Evolutionary conservation across 1,140 invertebrate species (phyloP).

Genomic region (Ostrea edulis): DNA sequence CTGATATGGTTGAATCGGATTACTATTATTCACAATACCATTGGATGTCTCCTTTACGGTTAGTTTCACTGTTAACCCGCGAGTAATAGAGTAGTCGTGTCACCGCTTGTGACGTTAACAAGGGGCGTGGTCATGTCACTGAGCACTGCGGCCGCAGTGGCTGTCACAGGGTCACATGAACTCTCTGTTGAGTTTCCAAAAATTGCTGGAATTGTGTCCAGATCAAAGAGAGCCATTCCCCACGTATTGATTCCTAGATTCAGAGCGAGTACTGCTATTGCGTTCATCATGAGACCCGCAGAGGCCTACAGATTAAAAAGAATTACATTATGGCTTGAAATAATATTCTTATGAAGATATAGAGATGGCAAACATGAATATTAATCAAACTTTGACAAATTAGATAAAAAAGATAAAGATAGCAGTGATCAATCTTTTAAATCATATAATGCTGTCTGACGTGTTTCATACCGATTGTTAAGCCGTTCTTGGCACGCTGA

Average conservation of each 20-base stretch:
- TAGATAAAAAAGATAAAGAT: neutral
- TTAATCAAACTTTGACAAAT: neutral
- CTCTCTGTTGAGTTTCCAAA: slow-evolving; percentile 22
- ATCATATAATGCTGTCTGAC: no score
- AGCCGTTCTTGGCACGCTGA: no score
- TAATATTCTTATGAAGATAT: neutral
- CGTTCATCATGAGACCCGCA: slow-evolving; percentile 65
- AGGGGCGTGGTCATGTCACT: neutral
- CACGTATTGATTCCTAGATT: slow-evolving; percentile 86
- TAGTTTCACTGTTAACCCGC: neutral
- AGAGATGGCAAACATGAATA: neutral
- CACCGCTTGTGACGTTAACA: neutral
- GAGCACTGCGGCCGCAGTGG: neutral
- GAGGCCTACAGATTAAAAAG: slow-evolving; percentile 55
- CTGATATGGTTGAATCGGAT: no score
- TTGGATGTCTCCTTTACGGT: no score
- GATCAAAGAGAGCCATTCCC: slow-evolving; percentile 70
- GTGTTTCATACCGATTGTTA: no score
- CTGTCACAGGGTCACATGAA: neutral
- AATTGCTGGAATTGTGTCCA: slow-evolving; percentile 67
- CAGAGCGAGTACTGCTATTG: slow-evolving; percentile 72
- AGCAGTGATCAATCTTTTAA: neutral
- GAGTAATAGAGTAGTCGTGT: neutral
- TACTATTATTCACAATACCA: no score
- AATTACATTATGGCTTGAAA: neutral